Percentiles rank a stretch among this genome's conserved stretches.
These are phyloP conservation scores for Nymphalis urticae DNA, from an alignment of 2,888 invertebrate genomes.

Conservation along the genomic window DNA sequence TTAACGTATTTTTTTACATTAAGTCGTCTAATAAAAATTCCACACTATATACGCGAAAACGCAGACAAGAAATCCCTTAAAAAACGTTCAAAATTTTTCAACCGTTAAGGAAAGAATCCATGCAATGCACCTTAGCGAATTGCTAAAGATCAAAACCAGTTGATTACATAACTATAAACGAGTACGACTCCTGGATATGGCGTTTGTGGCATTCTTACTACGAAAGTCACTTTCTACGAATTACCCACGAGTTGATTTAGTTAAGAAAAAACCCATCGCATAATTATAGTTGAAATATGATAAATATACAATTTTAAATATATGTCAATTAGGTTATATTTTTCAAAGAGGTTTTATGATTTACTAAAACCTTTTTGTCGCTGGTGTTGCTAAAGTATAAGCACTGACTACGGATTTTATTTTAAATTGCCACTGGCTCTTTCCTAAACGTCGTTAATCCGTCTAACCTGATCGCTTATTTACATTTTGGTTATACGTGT, in stretches of 20 bases:
- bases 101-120: conserved; percentile 15
- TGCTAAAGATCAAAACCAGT: conserved; percentile 25
- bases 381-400: too few relatives aligned
- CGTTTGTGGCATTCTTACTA: conserved; percentile 58
- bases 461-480: too few relatives aligned
- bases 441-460: too few relatives aligned
- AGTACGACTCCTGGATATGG: conserved; percentile 50
- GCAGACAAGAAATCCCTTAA: neutral
- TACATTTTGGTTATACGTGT: too few relatives aligned
- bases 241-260: conserved; percentile 59
- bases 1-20: too few relatives aligned
- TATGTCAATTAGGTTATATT: too few relatives aligned
- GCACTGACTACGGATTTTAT: too few relatives aligned
- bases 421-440: too few relatives aligned
- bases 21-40: neutral
- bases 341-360: too few relatives aligned
- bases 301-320: neutral
- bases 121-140: conserved; percentile 20
- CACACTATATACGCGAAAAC: neutral
- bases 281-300: neutral
- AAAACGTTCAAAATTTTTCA: neutral
- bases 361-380: too few relatives aligned
- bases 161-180: conserved; percentile 21
- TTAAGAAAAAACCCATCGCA: neutral
- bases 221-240: conserved; percentile 69